These are phyloP conservation scores for Norana najaformis DNA, from an alignment of 2,888 invertebrate genomes.

Conservation along the genomic window DNA sequence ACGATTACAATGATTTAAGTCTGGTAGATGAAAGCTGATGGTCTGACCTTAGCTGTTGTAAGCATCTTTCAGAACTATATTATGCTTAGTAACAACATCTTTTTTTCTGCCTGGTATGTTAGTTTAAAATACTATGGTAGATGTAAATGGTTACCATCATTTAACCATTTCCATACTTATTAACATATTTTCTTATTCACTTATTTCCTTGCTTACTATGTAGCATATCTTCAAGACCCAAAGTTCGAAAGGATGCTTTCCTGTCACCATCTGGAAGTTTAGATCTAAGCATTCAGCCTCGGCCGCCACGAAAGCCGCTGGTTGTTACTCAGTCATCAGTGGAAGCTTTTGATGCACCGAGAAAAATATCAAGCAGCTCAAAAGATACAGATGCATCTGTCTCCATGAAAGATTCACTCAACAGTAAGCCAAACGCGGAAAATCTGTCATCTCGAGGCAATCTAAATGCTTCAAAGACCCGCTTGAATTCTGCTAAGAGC, in stretches of 20 bases:
- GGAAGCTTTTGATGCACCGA: neutral
- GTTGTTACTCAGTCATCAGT: neutral
- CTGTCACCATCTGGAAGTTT: neutral
- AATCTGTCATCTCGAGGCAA: neutral
- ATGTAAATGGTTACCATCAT: neutral
- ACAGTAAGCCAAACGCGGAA: neutral
- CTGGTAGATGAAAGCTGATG: too few relatives aligned
- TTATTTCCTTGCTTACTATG: neutral
- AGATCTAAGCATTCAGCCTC: neutral
- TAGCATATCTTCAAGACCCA: conserved; percentile 16
- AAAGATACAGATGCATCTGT: neutral
- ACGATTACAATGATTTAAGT: too few relatives aligned
- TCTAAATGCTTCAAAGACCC: neutral
- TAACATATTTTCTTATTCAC: neutral
- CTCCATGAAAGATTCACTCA: neutral
- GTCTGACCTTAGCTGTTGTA: too few relatives aligned
- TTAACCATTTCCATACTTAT: neutral
- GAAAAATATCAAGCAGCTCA: neutral
- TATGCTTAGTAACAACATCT: neutral
- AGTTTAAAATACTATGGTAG: neutral
- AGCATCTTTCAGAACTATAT: neutral
- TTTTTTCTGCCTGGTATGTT: neutral
- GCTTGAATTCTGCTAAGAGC: neutral
- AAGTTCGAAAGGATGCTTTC: conserved; percentile 2
- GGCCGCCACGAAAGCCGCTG: neutral